These are phyloP conservation scores for Drosophila cracens DNA, from an alignment of 2,888 invertebrate species.

Conservation along the genomic window DNA sequence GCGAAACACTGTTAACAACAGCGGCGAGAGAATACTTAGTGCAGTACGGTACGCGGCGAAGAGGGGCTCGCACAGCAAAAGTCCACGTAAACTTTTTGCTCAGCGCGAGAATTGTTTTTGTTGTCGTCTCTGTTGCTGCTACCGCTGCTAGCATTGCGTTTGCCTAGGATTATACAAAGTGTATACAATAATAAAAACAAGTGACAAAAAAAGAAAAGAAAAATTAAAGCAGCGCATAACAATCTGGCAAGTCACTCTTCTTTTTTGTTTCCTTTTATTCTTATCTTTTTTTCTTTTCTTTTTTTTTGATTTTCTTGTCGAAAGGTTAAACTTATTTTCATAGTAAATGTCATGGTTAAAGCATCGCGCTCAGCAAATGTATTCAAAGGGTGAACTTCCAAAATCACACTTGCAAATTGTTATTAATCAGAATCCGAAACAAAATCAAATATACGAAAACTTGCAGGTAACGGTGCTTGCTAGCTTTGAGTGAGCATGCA, in stretches of 20 bases:
- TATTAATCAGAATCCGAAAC: conserved; percentile 8
- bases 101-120: conserved; percentile 52
- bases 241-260: conserved; percentile 27
- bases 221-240: conserved; percentile 10
- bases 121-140: conserved; percentile 9
- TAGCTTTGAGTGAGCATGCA: background rate
- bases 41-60: conserved; percentile 24
- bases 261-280: background rate
- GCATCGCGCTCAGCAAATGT: conserved; percentile 23
- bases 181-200: conserved; percentile 36
- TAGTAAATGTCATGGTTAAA: conserved; percentile 29
- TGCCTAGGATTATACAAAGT: conserved; percentile 43
- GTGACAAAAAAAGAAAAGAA: conserved; percentile 6
- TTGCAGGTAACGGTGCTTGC: conserved; percentile 10
- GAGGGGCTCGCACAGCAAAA: conserved; percentile 57
- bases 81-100: conserved; percentile 83
- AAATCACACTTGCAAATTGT: conserved; percentile 4
- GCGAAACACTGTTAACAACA: conserved; percentile 62
- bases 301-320: conserved; percentile 15
- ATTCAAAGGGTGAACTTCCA: conserved; percentile 10
- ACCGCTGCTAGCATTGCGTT: conserved; percentile 24
- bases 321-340: conserved; percentile 12
- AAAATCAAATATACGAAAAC: conserved; percentile 8
- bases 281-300: background rate
- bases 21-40: conserved; percentile 36